phyloP scores from a whole-genome alignment of 2,113 vertebrate genomes.

The Rhabdomys dilectus region DNA sequence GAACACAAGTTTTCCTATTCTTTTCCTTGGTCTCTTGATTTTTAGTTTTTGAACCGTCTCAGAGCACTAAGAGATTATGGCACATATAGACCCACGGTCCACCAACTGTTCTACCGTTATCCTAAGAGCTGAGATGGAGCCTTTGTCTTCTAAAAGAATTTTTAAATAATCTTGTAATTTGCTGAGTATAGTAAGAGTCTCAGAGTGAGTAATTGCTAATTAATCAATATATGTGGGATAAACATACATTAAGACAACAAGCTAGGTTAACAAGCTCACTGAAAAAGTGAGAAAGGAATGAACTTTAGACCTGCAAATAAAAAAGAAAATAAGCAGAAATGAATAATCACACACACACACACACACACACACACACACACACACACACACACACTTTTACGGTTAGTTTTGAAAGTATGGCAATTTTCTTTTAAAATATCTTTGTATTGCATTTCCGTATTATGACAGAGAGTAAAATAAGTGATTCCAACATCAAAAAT shows the following conservation, averaged over 20 bases:
- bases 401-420: background rate
- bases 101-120: background rate
- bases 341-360: background rate
- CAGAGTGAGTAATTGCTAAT: background rate
- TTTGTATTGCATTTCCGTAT: background rate
- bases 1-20: background rate
- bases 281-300: background rate
- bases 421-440: no score
- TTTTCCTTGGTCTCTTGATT: background rate
- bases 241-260: background rate
- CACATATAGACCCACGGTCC: background rate
- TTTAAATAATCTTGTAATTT: conserved; percentile 23
- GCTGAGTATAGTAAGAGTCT: background rate
- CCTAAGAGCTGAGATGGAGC: background rate
- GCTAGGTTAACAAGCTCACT: background rate
- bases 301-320: background rate
- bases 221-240: background rate
- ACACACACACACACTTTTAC: background rate
- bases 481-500: background rate
- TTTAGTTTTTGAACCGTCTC: background rate
- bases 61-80: background rate
- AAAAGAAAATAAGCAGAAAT: background rate
- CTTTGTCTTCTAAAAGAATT: background rate
- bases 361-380: background rate
- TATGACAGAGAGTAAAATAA: background rate